Evolutionary conservation across 2,113 vertebrate species (phyloP).

Genomic region (Pachypanchax playfairii): DNA sequence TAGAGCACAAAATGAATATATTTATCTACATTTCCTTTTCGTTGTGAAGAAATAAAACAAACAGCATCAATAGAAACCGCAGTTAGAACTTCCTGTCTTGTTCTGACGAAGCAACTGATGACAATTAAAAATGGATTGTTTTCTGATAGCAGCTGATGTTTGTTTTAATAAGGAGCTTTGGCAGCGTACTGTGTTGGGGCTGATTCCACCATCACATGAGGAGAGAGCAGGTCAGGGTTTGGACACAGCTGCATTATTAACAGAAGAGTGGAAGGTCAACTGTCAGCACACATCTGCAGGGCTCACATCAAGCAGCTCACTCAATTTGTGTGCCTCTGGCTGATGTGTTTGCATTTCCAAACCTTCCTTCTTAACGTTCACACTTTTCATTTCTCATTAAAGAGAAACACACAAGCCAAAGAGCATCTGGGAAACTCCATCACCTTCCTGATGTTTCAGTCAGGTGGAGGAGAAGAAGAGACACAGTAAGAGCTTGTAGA

Average conservation of each 20-base stretch:
- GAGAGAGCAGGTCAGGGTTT: conserved; percentile 39
- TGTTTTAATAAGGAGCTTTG: conserved; percentile 19
- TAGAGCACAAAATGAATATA: too few relatives aligned
- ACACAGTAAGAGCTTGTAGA: too few relatives aligned
- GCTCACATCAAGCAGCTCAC: conserved; percentile 45
- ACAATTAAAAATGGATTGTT: neutral
- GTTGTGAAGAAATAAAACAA: too few relatives aligned
- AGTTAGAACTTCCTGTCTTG: neutral
- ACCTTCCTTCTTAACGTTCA: too few relatives aligned
- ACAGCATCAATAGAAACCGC: neutral
- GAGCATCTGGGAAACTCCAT: too few relatives aligned
- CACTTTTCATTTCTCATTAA: too few relatives aligned
- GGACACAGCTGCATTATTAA: conserved; percentile 63
- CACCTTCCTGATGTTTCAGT: too few relatives aligned
- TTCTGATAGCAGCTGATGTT: conserved; percentile 9
- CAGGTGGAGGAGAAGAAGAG: too few relatives aligned
- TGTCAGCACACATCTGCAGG: conserved; percentile 49
- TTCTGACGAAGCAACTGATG: neutral
- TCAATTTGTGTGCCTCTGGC: conserved; percentile 21
- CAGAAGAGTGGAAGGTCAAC: conserved; percentile 65
- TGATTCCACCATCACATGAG: conserved; percentile 29
- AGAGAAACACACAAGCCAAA: too few relatives aligned
- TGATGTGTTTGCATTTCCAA: too few relatives aligned
- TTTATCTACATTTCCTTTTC: too few relatives aligned
- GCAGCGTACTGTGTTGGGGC: conserved; percentile 39